Base-by-base conservation (phyloP, 2,797 vertebrate genomes). In the Novumbra hubbsi region DNA sequence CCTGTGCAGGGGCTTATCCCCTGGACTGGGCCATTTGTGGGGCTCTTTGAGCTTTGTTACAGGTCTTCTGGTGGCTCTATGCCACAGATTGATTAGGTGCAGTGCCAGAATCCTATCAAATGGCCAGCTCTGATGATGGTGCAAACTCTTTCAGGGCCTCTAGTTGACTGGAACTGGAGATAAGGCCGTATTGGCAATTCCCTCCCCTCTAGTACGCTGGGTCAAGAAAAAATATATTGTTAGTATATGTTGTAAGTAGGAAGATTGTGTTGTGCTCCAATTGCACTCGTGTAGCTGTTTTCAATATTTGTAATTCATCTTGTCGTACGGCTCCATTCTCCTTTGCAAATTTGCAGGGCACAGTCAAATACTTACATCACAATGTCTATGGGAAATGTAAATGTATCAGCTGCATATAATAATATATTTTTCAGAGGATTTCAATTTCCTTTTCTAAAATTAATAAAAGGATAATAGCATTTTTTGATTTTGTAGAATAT, bases 1-100 rank as follows among this genome's bases (percentile, higher is more conserved):
- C 96, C 95, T 95, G 95, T 96, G 95, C 93, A 96, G 95, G 94
- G 94, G 95, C 95, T 96, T 96, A 96, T 96, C 95, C 95, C 78
- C 92, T 85, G 84, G 94, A 94, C 96, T 92, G 90, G 94, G 94
- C 96, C 94, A 95, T 96, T 96, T 96, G 96, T 95, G 95, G 92
- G 96, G 95, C 94, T 96, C 96, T 96, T 95, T 95, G 95, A 95
- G 96, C 94, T 96, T 96, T 96, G 95, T 97, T 95, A 95, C 94
- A 94, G 92, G 91, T 94, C 91, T 78, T 72, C 81, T 94, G 94
- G 94, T 93, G 91, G 93, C 95, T 94, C 94, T 91, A 92, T 94
- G 94, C 94, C 87, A 91, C 90, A 92, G 93, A 96, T 95, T 97
- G 95, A 96, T 97, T 96, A 95, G 95, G 94, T 94, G 93, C 94